Evolutionary conservation across 2,888 invertebrate species (phyloP), one percentile per base, ranked within the genome.

Genomic region (Yponomeuta evonymella): DNA sequence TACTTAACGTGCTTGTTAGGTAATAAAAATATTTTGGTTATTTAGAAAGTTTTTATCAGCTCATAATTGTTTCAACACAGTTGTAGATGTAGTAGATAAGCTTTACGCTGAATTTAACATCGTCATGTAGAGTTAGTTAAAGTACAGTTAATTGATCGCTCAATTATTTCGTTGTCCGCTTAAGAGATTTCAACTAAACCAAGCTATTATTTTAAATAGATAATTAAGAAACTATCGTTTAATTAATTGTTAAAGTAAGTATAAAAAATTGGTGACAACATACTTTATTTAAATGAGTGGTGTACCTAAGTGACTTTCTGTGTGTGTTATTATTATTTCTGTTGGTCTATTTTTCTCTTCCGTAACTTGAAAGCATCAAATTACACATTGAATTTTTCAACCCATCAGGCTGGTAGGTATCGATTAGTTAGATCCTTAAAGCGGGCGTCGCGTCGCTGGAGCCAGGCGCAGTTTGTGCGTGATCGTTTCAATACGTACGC

Each of bases 241-340:
- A 88, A 88, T 90, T 89, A 87, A 90, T 90, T 82, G 86, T 81
- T 81, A 8, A 58, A 79, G 80, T 81, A 86, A 85, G 83, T 83
- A 85, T 86, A 83, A 81, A 81, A 78, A 84, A 85, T 84, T 82
- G 33, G 82, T 83, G 83, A 79, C 76, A 84, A 88, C 86, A 89
- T 88, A 88, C 83, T 84, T 89, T 90, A 90, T 90, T 90, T 86
- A 90, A 90, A 90, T 90, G 86, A 89, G 88, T 82, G 78, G 81
- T 83, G 84, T 83, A 81, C 77, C 83, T 85, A 84, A 88, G 88
- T 86, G 86, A 84, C 79, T 86, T 88, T 86, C 79, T 83, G 83
- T 84, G 87, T 88, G 88, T 85, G 89, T 89, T 87, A 89, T 89
- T 90, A 91, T 90, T 89, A 89, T 89, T 89, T 89, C 1, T 12